A percentile compares a stretch with the other conserved stretches of the same genome.
Conservation (phyloP, 2,888 invertebrate species). For the Allophyes oxyacanthae region DNA sequence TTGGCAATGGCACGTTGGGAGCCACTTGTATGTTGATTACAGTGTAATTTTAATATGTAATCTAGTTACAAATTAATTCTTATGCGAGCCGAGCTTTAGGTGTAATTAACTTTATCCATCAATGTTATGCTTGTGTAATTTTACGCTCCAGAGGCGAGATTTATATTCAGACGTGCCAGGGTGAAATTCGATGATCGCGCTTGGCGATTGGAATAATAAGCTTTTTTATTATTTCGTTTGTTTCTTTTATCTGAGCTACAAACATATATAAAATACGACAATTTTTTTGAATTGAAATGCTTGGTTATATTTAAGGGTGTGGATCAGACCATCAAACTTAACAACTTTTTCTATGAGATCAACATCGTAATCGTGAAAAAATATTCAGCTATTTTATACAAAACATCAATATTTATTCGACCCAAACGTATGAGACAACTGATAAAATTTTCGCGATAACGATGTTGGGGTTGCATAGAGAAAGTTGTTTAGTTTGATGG, state of each 20-base stretch:
- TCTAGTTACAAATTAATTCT: constrained; percentile 53
- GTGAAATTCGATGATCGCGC: constrained; percentile 9
- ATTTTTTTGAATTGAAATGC: no score
- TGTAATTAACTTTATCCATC: constrained; percentile 49
- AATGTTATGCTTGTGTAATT: constrained; percentile 41
- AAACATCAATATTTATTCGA: no score
- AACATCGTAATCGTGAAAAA: no score
- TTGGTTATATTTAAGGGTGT: no score
- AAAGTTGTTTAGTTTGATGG: no score
- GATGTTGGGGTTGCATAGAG: no score
- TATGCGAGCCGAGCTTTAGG: constrained; percentile 39
- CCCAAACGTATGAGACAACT: no score
- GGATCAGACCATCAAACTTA: no score
- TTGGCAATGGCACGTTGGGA: constrained; percentile 63
- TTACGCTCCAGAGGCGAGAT: constrained; percentile 4
- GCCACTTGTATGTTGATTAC: constrained; percentile 57
- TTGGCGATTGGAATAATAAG: constrained; percentile 8
- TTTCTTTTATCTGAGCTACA: neutral
- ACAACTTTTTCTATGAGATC: no score
- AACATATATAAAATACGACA: no score
- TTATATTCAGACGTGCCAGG: constrained; percentile 16
- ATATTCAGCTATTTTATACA: no score
- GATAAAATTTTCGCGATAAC: no score
- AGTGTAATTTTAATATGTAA: constrained; percentile 57
- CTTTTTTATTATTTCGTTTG: neutral